Evolutionary conservation across 2,888 invertebrate species (phyloP), one percentile per base, ranked within the genome.

Genomic region (Myopa testacea): DNA sequence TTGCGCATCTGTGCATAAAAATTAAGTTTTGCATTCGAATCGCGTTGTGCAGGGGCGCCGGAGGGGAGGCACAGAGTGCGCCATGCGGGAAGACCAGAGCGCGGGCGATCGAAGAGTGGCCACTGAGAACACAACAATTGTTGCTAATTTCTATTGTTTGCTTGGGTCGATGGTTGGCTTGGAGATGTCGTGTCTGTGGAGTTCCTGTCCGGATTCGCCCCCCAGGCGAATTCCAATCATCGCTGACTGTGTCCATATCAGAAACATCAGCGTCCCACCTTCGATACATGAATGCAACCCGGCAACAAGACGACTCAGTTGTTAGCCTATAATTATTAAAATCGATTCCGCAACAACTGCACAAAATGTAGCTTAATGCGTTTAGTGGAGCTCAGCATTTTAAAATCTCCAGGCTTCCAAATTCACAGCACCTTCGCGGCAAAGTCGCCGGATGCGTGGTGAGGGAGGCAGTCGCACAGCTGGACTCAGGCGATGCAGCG

Each of bases 61-160:
- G 45, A 4, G 50, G 34, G 14, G 40, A 1, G 67, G 34, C 50
- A 10, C 6, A 45, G 26, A 14, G 67, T 14, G 40, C 37, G 38
- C 7, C 34, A 16, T 37, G 71, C 4, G 52, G 45, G 34, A 55
- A 7, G 19, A 5, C 16, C 55, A 50, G 6, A 34, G 52, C 37
- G n/a, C 16, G 52, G 52, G 10, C 70, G 26, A 16, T 2, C n/a
- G 45, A 45, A 45, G 10, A 19, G 26, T 67, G 16, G 26, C 45
- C 45, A 63, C 12, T 62, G 63, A 45, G 45, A 6, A 8, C 58
- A 58, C 45, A 60, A 75, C 75, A 75, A 75, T 75, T 60, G 69
- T 68, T 75, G 60, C 75, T 75, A 58, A 75, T 75, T 75, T 69
- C 75, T 34, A 75, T 75, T 75, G 75, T 75, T 52, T 71, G 60